A percentile compares a stretch with the other conserved stretches of the same genome.
phyloP scores from a whole-genome alignment of 2,113 vertebrate species.

The Tautogolabrus adspersus region DNA sequence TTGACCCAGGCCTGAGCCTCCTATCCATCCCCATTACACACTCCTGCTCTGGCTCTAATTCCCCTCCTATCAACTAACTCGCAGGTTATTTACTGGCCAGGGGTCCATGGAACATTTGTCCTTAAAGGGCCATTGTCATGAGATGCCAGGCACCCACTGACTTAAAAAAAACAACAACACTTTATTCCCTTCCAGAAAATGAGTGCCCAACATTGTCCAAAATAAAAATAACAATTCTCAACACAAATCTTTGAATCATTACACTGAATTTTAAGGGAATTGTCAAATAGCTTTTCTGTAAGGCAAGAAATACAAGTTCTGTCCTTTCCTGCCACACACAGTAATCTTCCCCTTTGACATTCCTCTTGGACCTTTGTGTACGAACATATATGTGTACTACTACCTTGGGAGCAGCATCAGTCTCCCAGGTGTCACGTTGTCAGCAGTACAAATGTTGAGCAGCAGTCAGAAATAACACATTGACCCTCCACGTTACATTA shows the following conservation, averaged over 20 bases:
- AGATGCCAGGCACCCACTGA: constrained; percentile 13
- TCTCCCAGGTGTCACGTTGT: constrained; percentile 56
- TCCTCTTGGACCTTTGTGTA: constrained; percentile 38
- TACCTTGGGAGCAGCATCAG: constrained; percentile 53
- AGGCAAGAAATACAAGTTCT: constrained; percentile 31
- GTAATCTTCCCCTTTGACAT: constrained; percentile 31
- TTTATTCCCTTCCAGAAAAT: constrained; percentile 23
- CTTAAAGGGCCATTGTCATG: constrained; percentile 69
- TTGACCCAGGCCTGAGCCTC: constrained; percentile 83
- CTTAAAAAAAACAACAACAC: background rate
- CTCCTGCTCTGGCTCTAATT: constrained; percentile 83
- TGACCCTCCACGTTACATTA: constrained; percentile 47
- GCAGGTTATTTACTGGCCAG: constrained; percentile 82
- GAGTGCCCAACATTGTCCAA: background rate
- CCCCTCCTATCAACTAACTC: constrained; percentile 82
- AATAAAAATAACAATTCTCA: background rate
- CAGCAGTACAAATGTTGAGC: constrained; percentile 52
- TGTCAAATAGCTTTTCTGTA: constrained; percentile 17
- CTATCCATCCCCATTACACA: constrained; percentile 87
- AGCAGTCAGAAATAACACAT: constrained; percentile 63
- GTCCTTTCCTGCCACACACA: constrained; percentile 15
- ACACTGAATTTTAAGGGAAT: too few relatives aligned
- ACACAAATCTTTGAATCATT: background rate
- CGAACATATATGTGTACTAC: constrained; percentile 40
- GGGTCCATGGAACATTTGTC: constrained; percentile 66